Percentiles rank a stretch among this genome's conserved stretches.
phyloP scores from a whole-genome alignment of 2,113 vertebrate genomes.

The Sphaerodactylus townsendi region DNA sequence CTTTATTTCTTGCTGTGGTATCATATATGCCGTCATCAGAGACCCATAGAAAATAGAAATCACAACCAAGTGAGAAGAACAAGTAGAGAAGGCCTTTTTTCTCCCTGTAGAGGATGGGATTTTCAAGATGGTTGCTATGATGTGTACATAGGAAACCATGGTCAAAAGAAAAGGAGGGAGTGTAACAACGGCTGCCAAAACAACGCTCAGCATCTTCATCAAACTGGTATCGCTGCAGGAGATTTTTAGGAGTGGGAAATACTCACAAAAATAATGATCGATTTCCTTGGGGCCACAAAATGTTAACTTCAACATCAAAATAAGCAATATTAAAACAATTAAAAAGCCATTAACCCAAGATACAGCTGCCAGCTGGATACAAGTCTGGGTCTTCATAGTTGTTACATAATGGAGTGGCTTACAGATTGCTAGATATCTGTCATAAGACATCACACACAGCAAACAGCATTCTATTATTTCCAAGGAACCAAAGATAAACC shows the following conservation, averaged over 20 bases:
- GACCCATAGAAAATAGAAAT: conserved; percentile 62
- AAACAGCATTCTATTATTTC: conserved; percentile 56
- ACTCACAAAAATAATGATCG: conserved; percentile 67
- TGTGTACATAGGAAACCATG: conserved; percentile 49
- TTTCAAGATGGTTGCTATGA: conserved; percentile 46
- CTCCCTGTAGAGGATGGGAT: conserved; percentile 48
- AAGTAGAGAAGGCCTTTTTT: conserved; percentile 60
- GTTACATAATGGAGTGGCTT: conserved; percentile 52
- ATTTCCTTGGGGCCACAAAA: conserved; percentile 58
- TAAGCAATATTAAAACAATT: conserved; percentile 15
- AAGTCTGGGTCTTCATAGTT: conserved; percentile 54
- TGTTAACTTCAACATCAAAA: conserved; percentile 25
- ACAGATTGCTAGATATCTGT: conserved; percentile 66
- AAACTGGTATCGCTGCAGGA: conserved; percentile 42
- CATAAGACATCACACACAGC: conserved; percentile 65
- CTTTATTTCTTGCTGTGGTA: conserved; percentile 22
- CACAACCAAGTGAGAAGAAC: conserved; percentile 59
- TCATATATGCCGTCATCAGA: conserved; percentile 58
- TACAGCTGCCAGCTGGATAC: conserved; percentile 42
- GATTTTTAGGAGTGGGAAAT: conserved; percentile 42
- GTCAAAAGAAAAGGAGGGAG: conserved; percentile 46
- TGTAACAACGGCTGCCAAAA: conserved; percentile 25
- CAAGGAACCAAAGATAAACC: conserved; percentile 54
- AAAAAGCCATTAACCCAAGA: conserved; percentile 46
- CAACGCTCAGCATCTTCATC: conserved; percentile 23